Conservation (phyloP, 2,113 vertebrate species). For the Tetrao urogallus region DNA sequence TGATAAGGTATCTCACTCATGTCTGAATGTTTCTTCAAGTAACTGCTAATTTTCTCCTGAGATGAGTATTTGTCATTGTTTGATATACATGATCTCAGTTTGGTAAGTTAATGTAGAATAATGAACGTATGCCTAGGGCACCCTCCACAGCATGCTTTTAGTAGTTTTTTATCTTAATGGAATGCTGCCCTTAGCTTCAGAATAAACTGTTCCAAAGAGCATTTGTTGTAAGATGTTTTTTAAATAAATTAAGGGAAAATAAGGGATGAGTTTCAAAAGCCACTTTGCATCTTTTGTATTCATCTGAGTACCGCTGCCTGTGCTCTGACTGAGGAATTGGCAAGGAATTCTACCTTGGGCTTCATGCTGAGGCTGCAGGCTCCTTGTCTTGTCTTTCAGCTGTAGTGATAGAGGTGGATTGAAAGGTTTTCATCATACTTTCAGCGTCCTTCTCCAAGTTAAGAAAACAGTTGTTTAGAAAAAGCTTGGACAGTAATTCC, state of each 20-base stretch:
- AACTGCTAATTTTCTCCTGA: not conserved
- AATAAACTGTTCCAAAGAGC: not conserved
- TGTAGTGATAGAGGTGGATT: not conserved
- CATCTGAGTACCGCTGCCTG: not conserved
- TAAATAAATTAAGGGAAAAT: not conserved
- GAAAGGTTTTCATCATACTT: slow-evolving; percentile 6
- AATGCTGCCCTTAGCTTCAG: not conserved
- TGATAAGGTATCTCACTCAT: not conserved
- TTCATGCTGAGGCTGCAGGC: not conserved
- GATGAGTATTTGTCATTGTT: not conserved
- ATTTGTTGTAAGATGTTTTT: not conserved
- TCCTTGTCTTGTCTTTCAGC: not conserved
- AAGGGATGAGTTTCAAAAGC: not conserved
- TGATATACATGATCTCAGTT: not conserved
- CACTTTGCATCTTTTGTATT: not conserved
- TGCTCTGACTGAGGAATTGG: not conserved
- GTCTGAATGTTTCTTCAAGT: not conserved
- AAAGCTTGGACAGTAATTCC: not conserved
- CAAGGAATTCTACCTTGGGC: not conserved
- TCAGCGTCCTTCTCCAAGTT: slow-evolving; percentile 39
- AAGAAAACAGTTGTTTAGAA: not conserved
- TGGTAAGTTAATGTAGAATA: not conserved
- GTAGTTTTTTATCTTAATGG: not conserved
- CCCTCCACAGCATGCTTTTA: not conserved
- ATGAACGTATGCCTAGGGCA: not conserved